Conservation (phyloP, 1,140 invertebrate species). For the Adoxophyes honmai region DNA sequence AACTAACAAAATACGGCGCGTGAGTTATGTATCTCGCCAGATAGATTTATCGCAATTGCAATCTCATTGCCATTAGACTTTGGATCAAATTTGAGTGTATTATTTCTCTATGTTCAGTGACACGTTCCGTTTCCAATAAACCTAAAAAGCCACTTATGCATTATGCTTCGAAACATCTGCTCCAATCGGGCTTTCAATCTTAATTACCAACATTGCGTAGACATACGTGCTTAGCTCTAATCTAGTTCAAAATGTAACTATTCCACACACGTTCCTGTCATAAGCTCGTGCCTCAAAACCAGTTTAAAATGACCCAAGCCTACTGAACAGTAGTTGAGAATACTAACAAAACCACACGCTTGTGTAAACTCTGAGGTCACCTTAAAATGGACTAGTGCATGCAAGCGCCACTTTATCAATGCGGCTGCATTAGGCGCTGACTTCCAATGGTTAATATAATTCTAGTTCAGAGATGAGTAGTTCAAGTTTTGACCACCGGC, state of each 20-base stretch:
- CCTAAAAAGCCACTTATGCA: too few species aligned
- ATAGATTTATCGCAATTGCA: too few species aligned
- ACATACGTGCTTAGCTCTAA: background rate
- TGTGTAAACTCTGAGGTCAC: conserved; percentile 22
- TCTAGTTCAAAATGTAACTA: conserved; percentile 5
- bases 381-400: conserved; percentile 17
- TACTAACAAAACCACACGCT: background rate
- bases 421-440: background rate
- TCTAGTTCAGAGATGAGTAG: too few species aligned
- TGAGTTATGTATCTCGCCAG: too few species aligned
- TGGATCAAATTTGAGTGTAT: too few species aligned
- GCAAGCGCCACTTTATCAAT: background rate
- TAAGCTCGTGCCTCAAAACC: conserved; percentile 24
- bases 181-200: conserved; percentile 1
- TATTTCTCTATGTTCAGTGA: too few species aligned
- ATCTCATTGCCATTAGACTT: too few species aligned
- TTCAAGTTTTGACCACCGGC: background rate
- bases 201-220: conserved; percentile 7
- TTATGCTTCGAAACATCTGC: conserved; percentile 2
- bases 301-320: conserved; percentile 10
- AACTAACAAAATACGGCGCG: too few species aligned
- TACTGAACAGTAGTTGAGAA: background rate
- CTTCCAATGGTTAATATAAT: background rate
- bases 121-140: too few species aligned
- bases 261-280: background rate